Evolutionary conservation across 2,113 vertebrate genomes (phyloP), one percentile per base, ranked within the genome.

Genomic region (Mesocricetus auratus): DNA sequence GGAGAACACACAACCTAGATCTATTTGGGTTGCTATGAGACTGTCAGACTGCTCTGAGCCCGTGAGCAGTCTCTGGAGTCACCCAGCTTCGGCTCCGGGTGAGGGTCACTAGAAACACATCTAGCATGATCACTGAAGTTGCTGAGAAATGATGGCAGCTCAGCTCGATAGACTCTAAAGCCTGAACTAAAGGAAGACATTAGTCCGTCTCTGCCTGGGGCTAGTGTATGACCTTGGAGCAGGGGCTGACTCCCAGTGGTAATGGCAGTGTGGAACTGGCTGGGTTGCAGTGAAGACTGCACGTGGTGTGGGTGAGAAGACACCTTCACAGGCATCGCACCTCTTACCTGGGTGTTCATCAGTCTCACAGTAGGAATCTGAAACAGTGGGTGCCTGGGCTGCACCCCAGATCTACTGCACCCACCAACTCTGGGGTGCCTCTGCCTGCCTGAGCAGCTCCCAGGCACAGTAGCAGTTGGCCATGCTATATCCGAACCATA

Each of bases 221-320:
- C 22, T 47, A 31, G 74, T 10, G 3, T 91, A 50, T 36, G 60
- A 50, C 42, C 53, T 10, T 8, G 33, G 19, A 79, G 26, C 29
- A 15, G 21, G 50, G 53, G 12, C 12, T 50, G 31, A 1, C 5
- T 7, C 29, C 29, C 2, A 50, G 29, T 31, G 22, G 69, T 29
- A 21, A 50, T 26, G 26, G 12, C 33, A 9, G 15, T 0, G 0
- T 36, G 29, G 3, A 66, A 50, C 31, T 22, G 11, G 0, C 16
- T 3, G 11, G 36, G 42, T 17, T 26, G 6, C 19, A 21, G 7
- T 26, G 83, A 53, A 39, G 53, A 5, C 42, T 16, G 26, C 29
- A 8, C 50, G 33, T 13, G 68, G 36, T 24, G 29, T 39, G 22
- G n/a, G 42, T 24, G 26, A 21, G 10, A 36, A 39, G 21, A 42